These are phyloP conservation scores for Antedon bifida DNA, from an alignment of 35 echinoderm and acorn worm species.

Conservation along the genomic window DNA sequence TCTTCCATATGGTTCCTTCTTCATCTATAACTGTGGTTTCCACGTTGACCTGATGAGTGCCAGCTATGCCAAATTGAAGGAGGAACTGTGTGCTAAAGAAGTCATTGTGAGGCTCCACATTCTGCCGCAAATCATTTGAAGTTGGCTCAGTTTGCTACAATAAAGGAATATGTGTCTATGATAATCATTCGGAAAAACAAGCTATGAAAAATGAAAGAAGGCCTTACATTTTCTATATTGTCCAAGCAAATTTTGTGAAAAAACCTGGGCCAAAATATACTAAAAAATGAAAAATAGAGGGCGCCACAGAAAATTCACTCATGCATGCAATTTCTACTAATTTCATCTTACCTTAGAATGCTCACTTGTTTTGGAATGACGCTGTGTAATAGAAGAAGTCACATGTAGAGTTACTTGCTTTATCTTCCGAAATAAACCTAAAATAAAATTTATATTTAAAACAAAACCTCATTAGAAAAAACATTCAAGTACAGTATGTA, in stretches of 20 bases:
- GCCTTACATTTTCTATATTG: too few relatives aligned
- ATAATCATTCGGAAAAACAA: too few relatives aligned
- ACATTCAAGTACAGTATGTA: too few relatives aligned
- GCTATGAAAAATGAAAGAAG: too few relatives aligned
- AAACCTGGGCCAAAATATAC: too few relatives aligned
- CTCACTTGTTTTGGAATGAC: not conserved
- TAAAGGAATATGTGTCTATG: not conserved
- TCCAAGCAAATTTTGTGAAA: too few relatives aligned
- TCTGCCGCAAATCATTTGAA: constrained; percentile 2
- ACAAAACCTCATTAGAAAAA: not conserved
- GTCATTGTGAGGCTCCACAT: constrained; percentile 74
- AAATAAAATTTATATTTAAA: not conserved
- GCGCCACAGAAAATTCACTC: too few relatives aligned
- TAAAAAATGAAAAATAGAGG: too few relatives aligned
- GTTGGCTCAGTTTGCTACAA: not conserved
- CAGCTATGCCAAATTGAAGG: constrained; percentile 37
- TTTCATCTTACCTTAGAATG: not conserved
- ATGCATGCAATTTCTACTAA: too few relatives aligned
- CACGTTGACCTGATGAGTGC: constrained; percentile 63
- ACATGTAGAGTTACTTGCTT: constrained; percentile 68
- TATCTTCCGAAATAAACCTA: constrained; percentile 87
- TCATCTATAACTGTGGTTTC: constrained; percentile 78
- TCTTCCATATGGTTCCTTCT: constrained; percentile 75
- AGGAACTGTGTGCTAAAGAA: constrained; percentile 94
- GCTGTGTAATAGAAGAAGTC: constrained; percentile 27